phyloP scores from a whole-genome alignment of 2,888 invertebrate species.

The Reticulitermes lucifugus region DNA sequence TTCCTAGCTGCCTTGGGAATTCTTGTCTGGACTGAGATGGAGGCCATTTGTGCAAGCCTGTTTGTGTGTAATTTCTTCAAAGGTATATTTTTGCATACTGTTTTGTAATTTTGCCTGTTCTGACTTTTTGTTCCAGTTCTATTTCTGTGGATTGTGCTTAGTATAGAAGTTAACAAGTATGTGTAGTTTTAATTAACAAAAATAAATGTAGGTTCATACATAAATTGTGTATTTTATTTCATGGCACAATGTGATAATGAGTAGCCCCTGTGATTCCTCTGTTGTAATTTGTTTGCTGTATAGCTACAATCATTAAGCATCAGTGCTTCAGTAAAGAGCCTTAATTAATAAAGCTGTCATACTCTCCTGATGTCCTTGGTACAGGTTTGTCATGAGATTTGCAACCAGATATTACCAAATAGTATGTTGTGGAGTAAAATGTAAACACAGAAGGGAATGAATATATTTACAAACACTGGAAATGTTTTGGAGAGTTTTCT shows the following conservation, averaged over 20 bases:
- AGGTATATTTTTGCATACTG: constrained; percentile 55
- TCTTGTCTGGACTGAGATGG: constrained; percentile 47
- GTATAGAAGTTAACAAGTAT: constrained; percentile 52
- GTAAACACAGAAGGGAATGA: no score
- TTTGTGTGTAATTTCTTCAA: constrained; percentile 54
- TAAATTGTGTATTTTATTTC: constrained; percentile 26
- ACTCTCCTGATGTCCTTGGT: neutral
- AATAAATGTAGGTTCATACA: constrained; percentile 51
- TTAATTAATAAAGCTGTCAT: neutral
- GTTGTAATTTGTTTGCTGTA: no score
- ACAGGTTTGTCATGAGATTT: neutral
- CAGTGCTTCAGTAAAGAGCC: neutral
- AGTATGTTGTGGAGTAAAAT: no score
- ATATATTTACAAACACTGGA: no score
- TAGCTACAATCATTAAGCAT: no score
- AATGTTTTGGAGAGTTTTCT: no score
- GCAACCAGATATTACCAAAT: neutral
- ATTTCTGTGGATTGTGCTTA: constrained; percentile 53
- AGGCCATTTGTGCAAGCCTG: constrained; percentile 47
- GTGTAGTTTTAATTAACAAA: constrained; percentile 51
- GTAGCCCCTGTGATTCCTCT: no score
- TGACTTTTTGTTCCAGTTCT: constrained; percentile 45
- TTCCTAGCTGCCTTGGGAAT: constrained; percentile 52
- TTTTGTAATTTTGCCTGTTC: constrained; percentile 54
- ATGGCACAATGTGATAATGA: neutral